Evolutionary conservation across 2,888 invertebrate genomes (phyloP).

Genomic region (Cephus rjabovi): DNA sequence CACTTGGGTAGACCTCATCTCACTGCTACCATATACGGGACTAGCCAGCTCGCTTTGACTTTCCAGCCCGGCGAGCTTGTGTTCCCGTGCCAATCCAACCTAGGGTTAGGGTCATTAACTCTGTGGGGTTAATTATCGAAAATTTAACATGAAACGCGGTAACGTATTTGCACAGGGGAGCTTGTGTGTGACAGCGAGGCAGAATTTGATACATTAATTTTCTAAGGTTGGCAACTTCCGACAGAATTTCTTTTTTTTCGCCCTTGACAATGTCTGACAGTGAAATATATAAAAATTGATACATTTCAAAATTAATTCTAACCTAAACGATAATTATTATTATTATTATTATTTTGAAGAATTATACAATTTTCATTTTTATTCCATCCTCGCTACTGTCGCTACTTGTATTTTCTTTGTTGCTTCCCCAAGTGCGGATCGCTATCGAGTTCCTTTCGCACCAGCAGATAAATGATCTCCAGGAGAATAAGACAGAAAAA

Average conservation of each 20-base stretch:
- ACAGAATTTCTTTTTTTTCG: too few species aligned
- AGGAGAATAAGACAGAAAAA: not conserved
- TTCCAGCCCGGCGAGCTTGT: not conserved
- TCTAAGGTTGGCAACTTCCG: not conserved
- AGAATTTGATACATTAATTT: not conserved
- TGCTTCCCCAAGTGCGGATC: not conserved
- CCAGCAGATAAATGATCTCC: not conserved
- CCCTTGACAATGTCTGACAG: not conserved
- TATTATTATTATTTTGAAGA: not conserved
- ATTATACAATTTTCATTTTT: not conserved
- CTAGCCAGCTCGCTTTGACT: not conserved
- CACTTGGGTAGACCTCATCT: not conserved
- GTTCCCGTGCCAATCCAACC: not conserved
- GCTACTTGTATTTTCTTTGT: not conserved
- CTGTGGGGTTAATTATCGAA: not conserved
- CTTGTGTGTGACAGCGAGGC: not conserved
- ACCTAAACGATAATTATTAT: not conserved
- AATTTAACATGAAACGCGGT: not conserved
- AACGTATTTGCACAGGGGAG: not conserved
- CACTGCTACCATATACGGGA: not conserved
- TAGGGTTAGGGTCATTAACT: not conserved
- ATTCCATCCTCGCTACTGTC: not conserved
- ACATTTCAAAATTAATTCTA: not conserved
- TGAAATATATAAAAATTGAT: not conserved
- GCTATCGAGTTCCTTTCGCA: not conserved